phyloP scores from a whole-genome alignment of 2,888 invertebrate species.

The Polyploca ridens region DNA sequence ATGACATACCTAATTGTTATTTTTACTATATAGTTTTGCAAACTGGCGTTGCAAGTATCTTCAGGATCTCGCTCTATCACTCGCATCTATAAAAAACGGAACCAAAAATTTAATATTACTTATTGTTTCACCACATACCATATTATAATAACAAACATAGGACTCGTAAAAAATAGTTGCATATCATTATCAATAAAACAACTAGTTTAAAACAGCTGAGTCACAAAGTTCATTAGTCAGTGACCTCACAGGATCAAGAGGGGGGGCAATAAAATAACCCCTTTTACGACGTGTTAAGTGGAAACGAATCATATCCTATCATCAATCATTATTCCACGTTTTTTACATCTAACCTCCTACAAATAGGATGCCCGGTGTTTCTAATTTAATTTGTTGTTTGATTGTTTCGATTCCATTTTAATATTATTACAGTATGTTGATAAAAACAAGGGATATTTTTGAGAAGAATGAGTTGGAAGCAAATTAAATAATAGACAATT shows the following conservation, averaged over 20 bases:
- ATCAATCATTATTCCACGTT: slow-evolving; percentile 80
- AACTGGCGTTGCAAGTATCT: too few species aligned
- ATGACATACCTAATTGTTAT: too few species aligned
- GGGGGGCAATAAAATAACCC: slow-evolving; percentile 78
- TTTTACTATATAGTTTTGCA: too few species aligned
- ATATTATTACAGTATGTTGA: not conserved
- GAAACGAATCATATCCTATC: slow-evolving; percentile 79
- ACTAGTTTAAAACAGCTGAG: slow-evolving; percentile 65
- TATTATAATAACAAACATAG: slow-evolving; percentile 20
- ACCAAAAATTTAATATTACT: not conserved
- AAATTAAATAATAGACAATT: too few species aligned
- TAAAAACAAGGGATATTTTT: not conserved
- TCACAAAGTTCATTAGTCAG: slow-evolving; percentile 78
- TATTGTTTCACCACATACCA: not conserved
- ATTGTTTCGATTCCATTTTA: slow-evolving; percentile 24
- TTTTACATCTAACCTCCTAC: slow-evolving; percentile 47
- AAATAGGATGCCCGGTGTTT: slow-evolving; percentile 57
- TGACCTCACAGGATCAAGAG: slow-evolving; percentile 73
- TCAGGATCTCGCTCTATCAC: too few species aligned
- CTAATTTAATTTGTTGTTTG: slow-evolving; percentile 52
- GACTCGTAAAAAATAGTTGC: slow-evolving; percentile 37
- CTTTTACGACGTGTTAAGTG: slow-evolving; percentile 81
- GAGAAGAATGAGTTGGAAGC: too few species aligned
- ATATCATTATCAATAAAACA: slow-evolving; percentile 57
- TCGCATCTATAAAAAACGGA: too few species aligned